These are phyloP conservation scores for Zaprionus bogoriensis DNA, from an alignment of 2,888 invertebrate genomes.

Conservation along the genomic window DNA sequence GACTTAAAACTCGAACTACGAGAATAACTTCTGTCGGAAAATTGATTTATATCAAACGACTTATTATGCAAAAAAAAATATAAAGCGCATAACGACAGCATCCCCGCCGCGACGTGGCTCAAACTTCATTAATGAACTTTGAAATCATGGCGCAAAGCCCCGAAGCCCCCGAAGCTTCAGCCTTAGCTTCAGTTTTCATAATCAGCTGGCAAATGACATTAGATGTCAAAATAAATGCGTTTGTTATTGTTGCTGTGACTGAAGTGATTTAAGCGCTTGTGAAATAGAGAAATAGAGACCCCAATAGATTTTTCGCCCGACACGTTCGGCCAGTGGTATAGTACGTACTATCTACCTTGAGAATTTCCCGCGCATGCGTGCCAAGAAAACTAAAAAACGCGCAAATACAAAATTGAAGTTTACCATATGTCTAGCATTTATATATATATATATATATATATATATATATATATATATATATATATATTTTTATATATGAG, in stretches of 20 bases:
- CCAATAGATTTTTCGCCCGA: constrained; percentile 22
- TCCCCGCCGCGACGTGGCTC: constrained; percentile 8
- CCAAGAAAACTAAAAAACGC: constrained; percentile 46
- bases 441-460: not conserved
- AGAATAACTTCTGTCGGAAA: no score
- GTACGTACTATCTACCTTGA: constrained; percentile 54
- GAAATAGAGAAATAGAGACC: constrained; percentile 19
- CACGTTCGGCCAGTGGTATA: constrained; percentile 42
- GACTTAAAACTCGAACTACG: no score
- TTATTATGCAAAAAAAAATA: constrained; percentile 14
- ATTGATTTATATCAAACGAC: constrained; percentile 14
- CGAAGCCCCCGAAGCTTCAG: not conserved
- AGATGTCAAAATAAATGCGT: constrained; percentile 39
- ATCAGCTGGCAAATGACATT: constrained; percentile 40
- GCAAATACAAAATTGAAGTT: not conserved
- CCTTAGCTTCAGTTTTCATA: constrained; percentile 46
- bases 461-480: not conserved
- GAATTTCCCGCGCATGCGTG: constrained; percentile 56
- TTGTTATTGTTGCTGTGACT: constrained; percentile 40
- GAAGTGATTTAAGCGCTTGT: constrained; percentile 44
- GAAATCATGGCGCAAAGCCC: constrained; percentile 55
- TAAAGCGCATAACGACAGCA: constrained; percentile 40
- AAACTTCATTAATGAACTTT: constrained; percentile 60
- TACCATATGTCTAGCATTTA: no score
- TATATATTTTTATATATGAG: not conserved